A percentile compares a stretch with the other conserved stretches of the same genome.
Conservation (phyloP, 1,140 invertebrate genomes). For the Euwallacea similis region DNA sequence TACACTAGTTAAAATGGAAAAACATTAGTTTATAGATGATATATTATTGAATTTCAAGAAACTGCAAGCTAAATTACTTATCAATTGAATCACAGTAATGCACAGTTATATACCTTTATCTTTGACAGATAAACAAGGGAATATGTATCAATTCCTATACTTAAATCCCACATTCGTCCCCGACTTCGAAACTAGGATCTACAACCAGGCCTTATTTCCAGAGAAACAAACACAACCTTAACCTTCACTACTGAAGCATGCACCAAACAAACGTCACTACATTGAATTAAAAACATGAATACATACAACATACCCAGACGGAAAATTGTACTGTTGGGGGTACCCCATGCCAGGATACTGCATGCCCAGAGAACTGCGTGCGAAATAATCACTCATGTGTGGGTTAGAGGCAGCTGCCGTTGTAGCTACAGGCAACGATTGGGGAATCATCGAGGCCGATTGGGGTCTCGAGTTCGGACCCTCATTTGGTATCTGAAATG, state of each 20-base stretch:
- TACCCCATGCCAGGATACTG: constrained; percentile 43
- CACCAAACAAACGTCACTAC: constrained; percentile 13
- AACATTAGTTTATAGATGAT: too few relatives aligned
- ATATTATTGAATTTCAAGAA: too few relatives aligned
- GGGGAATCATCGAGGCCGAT: constrained; percentile 36
- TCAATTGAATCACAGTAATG: too few relatives aligned
- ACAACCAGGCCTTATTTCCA: too few relatives aligned
- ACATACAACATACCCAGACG: constrained; percentile 40
- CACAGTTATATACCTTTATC: too few relatives aligned
- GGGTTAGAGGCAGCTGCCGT: constrained; percentile 30
- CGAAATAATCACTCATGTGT: constrained; percentile 45
- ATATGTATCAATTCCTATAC: neutral
- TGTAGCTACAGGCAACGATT: constrained; percentile 10
- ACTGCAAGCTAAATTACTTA: too few relatives aligned
- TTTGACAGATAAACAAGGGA: too few relatives aligned
- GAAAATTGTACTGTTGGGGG: constrained; percentile 46
- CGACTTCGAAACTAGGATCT: neutral
- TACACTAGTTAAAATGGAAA: too few relatives aligned
- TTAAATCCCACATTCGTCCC: neutral
- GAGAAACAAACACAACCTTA: neutral
- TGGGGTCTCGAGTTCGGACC: constrained; percentile 42
- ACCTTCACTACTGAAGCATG: neutral
- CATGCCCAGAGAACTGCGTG: constrained; percentile 40
- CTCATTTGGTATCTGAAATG: constrained; percentile 34
- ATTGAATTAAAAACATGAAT: constrained; percentile 33